These are phyloP conservation scores for Zosterops lateralis DNA, from an alignment of 2,113 vertebrate species.

Conservation along the genomic window DNA sequence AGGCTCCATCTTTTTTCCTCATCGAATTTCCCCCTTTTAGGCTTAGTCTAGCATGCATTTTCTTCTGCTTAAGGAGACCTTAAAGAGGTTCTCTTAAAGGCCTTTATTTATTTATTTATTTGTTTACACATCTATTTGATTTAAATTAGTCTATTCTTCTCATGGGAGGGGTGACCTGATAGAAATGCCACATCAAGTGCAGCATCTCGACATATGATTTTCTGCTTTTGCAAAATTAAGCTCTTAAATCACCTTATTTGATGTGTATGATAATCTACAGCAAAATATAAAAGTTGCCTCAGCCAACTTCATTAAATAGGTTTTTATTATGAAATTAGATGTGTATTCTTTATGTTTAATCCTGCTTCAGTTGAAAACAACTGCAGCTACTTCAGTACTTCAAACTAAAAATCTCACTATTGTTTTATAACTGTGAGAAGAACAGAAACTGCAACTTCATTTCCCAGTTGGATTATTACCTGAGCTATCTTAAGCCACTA, in stretches of 20 bases:
- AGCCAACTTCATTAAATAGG: background rate
- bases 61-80: background rate
- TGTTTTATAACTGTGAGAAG: background rate
- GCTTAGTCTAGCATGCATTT: background rate
- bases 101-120: background rate
- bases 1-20: background rate
- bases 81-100: background rate
- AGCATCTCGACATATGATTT: background rate
- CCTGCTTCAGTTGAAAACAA: background rate
- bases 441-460: background rate
- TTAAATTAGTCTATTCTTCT: background rate
- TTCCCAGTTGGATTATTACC: background rate
- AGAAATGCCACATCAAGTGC: background rate
- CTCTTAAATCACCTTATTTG: background rate
- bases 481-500: background rate
- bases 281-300: background rate
- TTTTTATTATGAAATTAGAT: background rate
- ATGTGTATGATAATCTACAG: background rate
- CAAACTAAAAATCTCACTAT: background rate
- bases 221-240: background rate
- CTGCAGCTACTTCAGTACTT: background rate
- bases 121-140: background rate
- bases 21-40: background rate
- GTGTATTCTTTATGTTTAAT: background rate
- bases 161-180: background rate